phyloP scores from a whole-genome alignment of 2,797 vertebrate genomes.

The Anolis apletophallus region DNA sequence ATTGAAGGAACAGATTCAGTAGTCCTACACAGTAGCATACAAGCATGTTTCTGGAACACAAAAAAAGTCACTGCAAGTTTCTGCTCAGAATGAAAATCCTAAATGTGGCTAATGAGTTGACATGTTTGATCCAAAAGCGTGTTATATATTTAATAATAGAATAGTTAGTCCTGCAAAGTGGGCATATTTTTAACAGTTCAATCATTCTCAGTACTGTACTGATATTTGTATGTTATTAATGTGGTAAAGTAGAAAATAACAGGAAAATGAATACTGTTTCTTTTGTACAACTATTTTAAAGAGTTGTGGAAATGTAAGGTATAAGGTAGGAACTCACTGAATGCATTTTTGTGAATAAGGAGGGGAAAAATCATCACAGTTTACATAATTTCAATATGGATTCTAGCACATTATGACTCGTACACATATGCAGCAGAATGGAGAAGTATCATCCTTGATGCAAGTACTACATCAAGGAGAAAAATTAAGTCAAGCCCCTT shows the following conservation, averaged over 20 bases:
- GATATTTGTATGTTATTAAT: conserved; percentile 41
- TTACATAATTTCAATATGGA: background rate
- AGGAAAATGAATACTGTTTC: conserved; percentile 4
- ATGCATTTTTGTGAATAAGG: rapidly evolving
- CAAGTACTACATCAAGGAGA: background rate
- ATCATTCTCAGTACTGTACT: conserved; percentile 55
- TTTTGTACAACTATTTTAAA: rapidly evolving
- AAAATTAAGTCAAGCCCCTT: background rate
- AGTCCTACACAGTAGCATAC: conserved; percentile 42
- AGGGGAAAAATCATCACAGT: background rate
- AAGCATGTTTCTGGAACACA: conserved; percentile 53
- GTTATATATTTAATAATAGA: conserved; percentile 73
- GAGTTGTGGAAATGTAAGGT: background rate
- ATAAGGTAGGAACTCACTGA: background rate
- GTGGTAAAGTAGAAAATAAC: conserved; percentile 17
- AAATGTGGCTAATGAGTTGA: conserved; percentile 66
- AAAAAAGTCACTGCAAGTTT: conserved; percentile 57
- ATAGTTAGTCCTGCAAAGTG: conserved; percentile 61
- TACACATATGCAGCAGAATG: background rate
- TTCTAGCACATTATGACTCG: background rate
- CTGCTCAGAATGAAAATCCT: conserved; percentile 53
- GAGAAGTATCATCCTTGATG: background rate
- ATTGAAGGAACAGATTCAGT: background rate
- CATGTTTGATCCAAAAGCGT: conserved; percentile 69
- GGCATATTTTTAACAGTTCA: conserved; percentile 64